Evolutionary conservation across 2,113 vertebrate genomes (phyloP).

Genomic region (Zosterops hypoxanthus): DNA sequence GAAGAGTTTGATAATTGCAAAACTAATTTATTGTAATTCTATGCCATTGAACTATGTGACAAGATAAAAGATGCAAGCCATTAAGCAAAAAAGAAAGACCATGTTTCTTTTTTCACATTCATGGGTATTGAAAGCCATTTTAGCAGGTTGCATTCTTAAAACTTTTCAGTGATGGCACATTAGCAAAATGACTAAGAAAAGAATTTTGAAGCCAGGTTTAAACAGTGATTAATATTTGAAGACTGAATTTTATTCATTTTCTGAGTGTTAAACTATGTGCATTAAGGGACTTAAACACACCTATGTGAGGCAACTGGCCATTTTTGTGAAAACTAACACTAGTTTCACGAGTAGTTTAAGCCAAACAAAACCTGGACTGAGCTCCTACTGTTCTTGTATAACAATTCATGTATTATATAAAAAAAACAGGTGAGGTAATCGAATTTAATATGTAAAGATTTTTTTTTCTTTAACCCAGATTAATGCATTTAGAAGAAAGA

Average conservation of each 20-base stretch:
- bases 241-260: background rate
- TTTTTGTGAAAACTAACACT: background rate
- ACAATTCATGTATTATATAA: background rate
- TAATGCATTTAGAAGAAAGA: background rate
- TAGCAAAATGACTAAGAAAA: background rate
- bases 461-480: background rate
- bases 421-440: background rate
- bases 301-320: background rate
- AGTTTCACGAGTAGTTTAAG: background rate
- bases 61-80: background rate
- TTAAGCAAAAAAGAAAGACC: background rate
- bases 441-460: background rate
- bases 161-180: background rate
- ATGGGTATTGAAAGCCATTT: background rate
- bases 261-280: background rate
- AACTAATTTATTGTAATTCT: background rate
- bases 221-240: background rate
- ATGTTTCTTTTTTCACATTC: background rate
- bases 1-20: constrained; percentile 8
- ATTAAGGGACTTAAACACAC: background rate
- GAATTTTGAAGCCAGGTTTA: background rate
- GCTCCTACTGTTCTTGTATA: background rate
- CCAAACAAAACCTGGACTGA: background rate
- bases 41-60: background rate
- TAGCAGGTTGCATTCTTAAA: background rate